Percentiles rank a stretch among this genome's conserved stretches.
These are phyloP conservation scores for Zygothrica quintamaculata DNA, from an alignment of 2,888 invertebrate species.

Conservation along the genomic window DNA sequence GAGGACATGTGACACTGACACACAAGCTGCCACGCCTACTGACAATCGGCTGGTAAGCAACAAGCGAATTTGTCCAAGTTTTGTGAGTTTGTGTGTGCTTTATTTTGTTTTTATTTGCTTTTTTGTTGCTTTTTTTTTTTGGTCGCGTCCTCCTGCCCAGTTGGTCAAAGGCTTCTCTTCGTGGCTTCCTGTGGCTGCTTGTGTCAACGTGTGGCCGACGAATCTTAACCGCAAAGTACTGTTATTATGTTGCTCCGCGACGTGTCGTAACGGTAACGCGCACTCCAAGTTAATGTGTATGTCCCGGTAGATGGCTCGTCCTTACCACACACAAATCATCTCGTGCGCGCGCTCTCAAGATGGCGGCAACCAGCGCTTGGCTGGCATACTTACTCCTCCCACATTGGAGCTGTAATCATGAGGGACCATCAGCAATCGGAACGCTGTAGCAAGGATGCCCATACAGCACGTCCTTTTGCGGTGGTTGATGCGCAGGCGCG, in stretches of 20 bases:
- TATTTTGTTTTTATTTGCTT: slow-evolving; percentile 16
- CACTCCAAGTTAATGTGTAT: slow-evolving; percentile 75
- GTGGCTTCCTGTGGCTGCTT: slow-evolving; percentile 47
- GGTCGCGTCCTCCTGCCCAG: slow-evolving; percentile 14
- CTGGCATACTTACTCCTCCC: slow-evolving; percentile 41
- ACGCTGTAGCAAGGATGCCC: slow-evolving; percentile 61
- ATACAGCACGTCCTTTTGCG: slow-evolving; percentile 32
- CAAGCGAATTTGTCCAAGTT: slow-evolving; percentile 60
- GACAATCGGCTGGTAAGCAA: slow-evolving; percentile 50
- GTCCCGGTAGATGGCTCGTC: slow-evolving; percentile 54
- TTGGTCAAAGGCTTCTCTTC: slow-evolving; percentile 52
- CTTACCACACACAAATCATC: slow-evolving; percentile 58
- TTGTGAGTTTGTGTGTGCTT: slow-evolving; percentile 5
- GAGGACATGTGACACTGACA: slow-evolving; percentile 24
- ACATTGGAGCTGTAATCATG: slow-evolving; percentile 36
- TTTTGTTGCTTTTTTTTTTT: slow-evolving; percentile 12
- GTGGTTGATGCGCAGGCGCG: slow-evolving; percentile 73
- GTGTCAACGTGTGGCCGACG: slow-evolving; percentile 72
- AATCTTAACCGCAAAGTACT: slow-evolving; percentile 72
- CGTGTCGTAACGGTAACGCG: slow-evolving; percentile 79
- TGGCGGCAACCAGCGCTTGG: slow-evolving; percentile 36
- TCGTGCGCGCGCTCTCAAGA: slow-evolving; percentile 55
- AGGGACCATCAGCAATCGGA: slow-evolving; percentile 27
- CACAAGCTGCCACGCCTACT: slow-evolving; percentile 59
- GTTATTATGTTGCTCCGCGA: slow-evolving; percentile 73